Evolutionary conservation across 2,113 vertebrate species (phyloP).

Genomic region (Aptenodytes patagonicus): DNA sequence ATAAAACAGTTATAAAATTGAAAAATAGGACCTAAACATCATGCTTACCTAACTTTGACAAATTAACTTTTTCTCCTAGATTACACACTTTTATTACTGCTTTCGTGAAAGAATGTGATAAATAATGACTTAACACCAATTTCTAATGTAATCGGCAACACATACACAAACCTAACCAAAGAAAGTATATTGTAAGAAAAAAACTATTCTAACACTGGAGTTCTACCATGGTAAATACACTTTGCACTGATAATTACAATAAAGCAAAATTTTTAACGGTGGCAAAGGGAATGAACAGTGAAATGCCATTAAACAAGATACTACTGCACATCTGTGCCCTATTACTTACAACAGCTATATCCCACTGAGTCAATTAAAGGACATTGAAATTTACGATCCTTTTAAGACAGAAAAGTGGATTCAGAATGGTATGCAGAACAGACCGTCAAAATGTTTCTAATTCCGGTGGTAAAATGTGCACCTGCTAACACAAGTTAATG

Average conservation of each 20-base stretch:
- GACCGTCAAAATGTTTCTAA: conserved; percentile 75
- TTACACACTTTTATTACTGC: conserved; percentile 84
- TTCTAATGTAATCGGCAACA: conserved; percentile 83
- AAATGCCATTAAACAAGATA: conserved; percentile 80
- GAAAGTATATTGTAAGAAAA: conserved; percentile 74
- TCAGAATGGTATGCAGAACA: conserved; percentile 78
- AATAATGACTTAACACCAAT: conserved; percentile 83
- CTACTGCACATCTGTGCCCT: conserved; percentile 80
- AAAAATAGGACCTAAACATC: conserved; percentile 86
- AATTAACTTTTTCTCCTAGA: conserved; percentile 84
- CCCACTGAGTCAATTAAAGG: conserved; percentile 81
- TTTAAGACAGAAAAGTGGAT: conserved; percentile 78
- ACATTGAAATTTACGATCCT: conserved; percentile 77
- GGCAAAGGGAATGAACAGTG: conserved; percentile 79
- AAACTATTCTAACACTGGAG: conserved; percentile 78
- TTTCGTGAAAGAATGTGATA: conserved; percentile 80
- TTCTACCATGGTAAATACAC: conserved; percentile 82
- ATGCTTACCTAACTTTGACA: conserved; percentile 84
- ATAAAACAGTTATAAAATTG: conserved; percentile 88
- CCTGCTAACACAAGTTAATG: conserved; percentile 78
- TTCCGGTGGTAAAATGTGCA: conserved; percentile 74
- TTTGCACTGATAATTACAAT: conserved; percentile 81
- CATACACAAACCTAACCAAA: conserved; percentile 81
- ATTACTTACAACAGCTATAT: conserved; percentile 79
- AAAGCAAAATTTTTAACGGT: conserved; percentile 78